A percentile compares a stretch with the other conserved stretches of the same genome.
phyloP scores from a whole-genome alignment of 1,140 invertebrate genomes.

The Meteorus sp. region DNA sequence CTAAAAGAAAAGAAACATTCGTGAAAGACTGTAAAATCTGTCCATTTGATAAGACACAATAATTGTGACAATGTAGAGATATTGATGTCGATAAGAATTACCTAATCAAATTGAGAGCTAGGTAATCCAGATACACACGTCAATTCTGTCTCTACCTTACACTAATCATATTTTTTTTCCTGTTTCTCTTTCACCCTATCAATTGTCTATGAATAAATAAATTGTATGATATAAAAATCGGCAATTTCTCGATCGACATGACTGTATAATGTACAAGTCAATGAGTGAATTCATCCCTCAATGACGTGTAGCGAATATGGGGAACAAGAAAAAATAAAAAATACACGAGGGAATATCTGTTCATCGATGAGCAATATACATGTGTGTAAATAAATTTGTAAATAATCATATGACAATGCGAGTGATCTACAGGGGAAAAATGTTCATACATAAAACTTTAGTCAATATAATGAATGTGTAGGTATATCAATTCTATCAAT shows the following conservation, averaged over 20 bases:
- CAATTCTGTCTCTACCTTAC: not conserved
- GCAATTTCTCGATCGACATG: not conserved
- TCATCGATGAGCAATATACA: not conserved
- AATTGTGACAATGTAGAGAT: not conserved
- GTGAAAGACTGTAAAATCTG: constrained; percentile 54
- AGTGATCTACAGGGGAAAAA: not conserved
- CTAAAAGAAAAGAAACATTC: constrained; percentile 15
- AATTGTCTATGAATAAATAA: too few relatives aligned
- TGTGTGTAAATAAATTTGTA: constrained; percentile 15
- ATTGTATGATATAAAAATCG: not conserved
- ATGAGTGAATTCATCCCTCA: constrained; percentile 3
- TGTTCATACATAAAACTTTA: not conserved
- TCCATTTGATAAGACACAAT: constrained; percentile 40
- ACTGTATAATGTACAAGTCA: constrained; percentile 25
- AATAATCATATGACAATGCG: constrained; percentile 9
- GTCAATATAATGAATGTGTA: too few relatives aligned
- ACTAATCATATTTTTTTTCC: too few relatives aligned
- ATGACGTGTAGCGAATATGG: not conserved
- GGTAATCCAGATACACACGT: not conserved
- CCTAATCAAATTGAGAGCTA: not conserved
- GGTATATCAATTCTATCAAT: too few relatives aligned
- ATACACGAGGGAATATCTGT: not conserved
- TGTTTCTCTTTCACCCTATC: too few relatives aligned
- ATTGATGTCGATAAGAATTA: not conserved
- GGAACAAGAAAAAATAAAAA: not conserved